Percentiles rank a stretch among this genome's conserved stretches.
Evolutionary conservation across 1,140 invertebrate species (phyloP).

Genomic region (Metaphire vulgaris): DNA sequence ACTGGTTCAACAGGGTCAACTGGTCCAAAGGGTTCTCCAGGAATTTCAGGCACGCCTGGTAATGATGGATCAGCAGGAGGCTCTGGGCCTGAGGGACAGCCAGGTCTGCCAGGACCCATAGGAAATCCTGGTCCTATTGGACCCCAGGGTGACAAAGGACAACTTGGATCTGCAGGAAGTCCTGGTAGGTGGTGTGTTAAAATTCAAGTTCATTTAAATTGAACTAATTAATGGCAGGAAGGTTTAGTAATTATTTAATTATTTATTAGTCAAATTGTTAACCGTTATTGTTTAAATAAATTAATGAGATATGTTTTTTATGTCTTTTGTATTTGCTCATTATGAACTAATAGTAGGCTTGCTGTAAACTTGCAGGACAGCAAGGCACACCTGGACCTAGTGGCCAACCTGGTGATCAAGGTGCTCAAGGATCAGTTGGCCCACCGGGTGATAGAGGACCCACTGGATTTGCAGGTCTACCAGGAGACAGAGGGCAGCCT

Average conservation of each 20-base stretch:
- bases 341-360: no score
- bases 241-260: no score
- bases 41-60: conserved; percentile 13
- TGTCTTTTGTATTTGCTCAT: no score
- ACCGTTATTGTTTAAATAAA: no score
- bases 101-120: neutral
- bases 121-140: conserved; percentile 3
- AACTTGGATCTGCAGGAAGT: no score
- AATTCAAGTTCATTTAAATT: no score
- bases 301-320: no score
- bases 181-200: no score
- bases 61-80: neutral
- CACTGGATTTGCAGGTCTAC: neutral
- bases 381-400: conserved; percentile 1
- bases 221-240: no score
- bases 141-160: no score
- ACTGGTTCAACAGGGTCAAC: conserved; percentile 17
- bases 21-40: conserved; percentile 20
- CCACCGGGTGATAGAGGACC: neutral
- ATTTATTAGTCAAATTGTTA: no score
- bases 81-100: conserved; percentile 2
- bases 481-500: conserved; percentile 4
- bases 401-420: neutral
- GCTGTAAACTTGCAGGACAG: neutral
- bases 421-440: neutral